Percentiles rank a stretch among this genome's conserved stretches.
phyloP scores from a whole-genome alignment of 2,113 vertebrate species.

The Anhinga anhinga region DNA sequence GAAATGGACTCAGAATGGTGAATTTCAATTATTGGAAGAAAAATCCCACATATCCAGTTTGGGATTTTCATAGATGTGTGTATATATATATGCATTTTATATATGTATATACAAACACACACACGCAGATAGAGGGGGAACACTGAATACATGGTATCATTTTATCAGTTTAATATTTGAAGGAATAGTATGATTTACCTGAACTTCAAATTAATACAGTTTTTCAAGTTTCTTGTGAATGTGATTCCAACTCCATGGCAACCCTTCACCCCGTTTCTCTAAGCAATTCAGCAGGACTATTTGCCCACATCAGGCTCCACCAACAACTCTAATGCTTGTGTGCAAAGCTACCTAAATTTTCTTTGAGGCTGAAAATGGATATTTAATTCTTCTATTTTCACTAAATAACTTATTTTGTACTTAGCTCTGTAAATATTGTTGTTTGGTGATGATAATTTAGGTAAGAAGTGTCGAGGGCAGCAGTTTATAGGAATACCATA shows the following conservation, averaged over 20 bases:
- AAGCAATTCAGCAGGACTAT: not conserved
- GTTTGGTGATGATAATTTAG: not conserved
- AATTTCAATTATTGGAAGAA: not conserved
- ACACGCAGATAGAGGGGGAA: not conserved
- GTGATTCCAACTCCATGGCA: not conserved
- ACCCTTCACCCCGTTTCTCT: not conserved
- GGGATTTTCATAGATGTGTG: not conserved
- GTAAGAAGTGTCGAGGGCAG: not conserved
- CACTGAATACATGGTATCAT: not conserved
- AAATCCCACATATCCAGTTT: rapidly evolving
- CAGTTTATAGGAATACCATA: not conserved
- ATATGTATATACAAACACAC: rapidly evolving
- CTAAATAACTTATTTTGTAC: not conserved
- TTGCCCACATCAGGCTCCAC: not conserved
- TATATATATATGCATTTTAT: not conserved
- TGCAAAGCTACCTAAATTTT: not conserved
- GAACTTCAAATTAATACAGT: not conserved
- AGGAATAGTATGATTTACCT: not conserved
- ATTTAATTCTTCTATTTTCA: not conserved
- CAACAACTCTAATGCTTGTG: not conserved
- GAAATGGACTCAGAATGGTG: not conserved
- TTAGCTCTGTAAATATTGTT: not conserved
- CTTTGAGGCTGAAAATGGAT: not conserved
- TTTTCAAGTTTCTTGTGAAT: not conserved
- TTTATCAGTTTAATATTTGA: not conserved